These are phyloP conservation scores for Iphiclides podalirius DNA, from an alignment of 2,888 invertebrate genomes.

Conservation along the genomic window DNA sequence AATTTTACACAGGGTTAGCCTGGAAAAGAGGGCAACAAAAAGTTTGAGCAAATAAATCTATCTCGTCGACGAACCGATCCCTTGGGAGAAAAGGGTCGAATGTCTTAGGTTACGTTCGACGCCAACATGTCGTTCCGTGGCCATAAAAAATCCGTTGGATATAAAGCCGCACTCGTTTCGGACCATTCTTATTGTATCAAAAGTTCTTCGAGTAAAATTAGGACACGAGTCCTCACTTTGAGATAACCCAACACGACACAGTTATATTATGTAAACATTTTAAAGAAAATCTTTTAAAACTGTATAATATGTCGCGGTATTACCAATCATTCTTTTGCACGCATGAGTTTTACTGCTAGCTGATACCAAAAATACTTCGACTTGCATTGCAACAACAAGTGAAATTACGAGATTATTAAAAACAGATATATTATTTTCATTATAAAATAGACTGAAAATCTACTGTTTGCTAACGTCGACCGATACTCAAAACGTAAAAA, in stretches of 20 bases:
- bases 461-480: neutral
- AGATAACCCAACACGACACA: no score
- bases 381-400: no score
- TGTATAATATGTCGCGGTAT: no score
- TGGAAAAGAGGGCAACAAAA: neutral
- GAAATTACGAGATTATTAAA: no score
- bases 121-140: neutral
- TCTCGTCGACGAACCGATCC: neutral
- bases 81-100: neutral
- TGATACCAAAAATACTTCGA: no score
- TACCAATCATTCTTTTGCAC: no score
- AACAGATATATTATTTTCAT: no score
- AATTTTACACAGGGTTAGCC: neutral
- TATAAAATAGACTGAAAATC: neutral
- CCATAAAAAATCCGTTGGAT: neutral
- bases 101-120: neutral
- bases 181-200: neutral
- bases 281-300: no score
- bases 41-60: neutral
- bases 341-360: no score
- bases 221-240: neutral
- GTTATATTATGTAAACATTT: no score
- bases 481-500: neutral
- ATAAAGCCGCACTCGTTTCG: neutral
- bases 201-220: neutral